Conservation (phyloP, 2,888 invertebrate genomes). For the Netelia inedita region DNA sequence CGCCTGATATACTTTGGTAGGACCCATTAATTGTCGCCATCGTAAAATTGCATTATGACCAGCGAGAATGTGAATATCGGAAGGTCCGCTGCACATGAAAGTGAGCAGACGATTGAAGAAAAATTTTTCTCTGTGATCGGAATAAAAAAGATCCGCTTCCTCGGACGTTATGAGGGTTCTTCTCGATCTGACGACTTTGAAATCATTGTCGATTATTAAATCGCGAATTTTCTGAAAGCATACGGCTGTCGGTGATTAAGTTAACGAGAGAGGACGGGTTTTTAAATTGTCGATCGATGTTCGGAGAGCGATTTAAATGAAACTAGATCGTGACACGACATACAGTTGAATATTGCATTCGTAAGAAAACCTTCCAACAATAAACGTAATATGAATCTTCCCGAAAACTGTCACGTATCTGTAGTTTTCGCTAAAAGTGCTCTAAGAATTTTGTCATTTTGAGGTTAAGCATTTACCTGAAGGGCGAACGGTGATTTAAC, state of each 20-base stretch:
- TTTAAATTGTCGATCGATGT: conserved; percentile 15
- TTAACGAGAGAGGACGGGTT: neutral
- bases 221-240: conserved; percentile 88
- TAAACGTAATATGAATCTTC: no score
- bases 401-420: conserved; percentile 12
- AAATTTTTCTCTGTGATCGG: conserved; percentile 93
- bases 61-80: conserved; percentile 92
- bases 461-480: conserved; percentile 83
- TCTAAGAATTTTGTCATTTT: conserved; percentile 39
- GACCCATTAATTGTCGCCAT: conserved; percentile 95
- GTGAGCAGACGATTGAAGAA: conserved; percentile 93
- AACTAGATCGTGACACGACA: conserved; percentile 26
- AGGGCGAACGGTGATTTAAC: conserved; percentile 91
- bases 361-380: conserved; percentile 19
- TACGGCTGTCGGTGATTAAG: conserved; percentile 9
- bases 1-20: conserved; percentile 94
- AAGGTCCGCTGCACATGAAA: conserved; percentile 95
- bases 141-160: conserved; percentile 92
- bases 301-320: conserved; percentile 1
- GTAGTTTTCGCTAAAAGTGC: conserved; percentile 11
- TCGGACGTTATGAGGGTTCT: conserved; percentile 87
- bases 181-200: conserved; percentile 91
- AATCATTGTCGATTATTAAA: conserved; percentile 89
- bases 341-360: neutral
- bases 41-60: conserved; percentile 90